Conservation (phyloP, 2,113 vertebrate species). For the western clawed frog (Xenopus tropicalis) region DNA sequence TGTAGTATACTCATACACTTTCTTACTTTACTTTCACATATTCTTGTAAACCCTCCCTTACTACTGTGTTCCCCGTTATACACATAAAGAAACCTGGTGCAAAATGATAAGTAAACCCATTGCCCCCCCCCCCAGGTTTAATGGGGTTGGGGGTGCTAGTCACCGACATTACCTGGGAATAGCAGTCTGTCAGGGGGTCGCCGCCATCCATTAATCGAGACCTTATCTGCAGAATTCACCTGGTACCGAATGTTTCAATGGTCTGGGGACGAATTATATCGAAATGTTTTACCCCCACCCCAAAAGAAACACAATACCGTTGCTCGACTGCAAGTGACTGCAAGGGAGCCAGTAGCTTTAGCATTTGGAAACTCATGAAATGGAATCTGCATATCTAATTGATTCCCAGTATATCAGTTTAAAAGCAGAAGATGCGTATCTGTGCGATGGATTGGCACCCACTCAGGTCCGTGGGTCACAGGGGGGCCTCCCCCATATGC, state of each 20-base stretch:
- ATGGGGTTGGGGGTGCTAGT: neutral
- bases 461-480: slow-evolving; percentile 71
- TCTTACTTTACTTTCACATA: too few species aligned
- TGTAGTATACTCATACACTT: too few species aligned
- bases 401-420: slow-evolving; percentile 77
- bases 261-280: slow-evolving; percentile 55
- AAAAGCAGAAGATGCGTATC: slow-evolving; percentile 78
- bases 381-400: slow-evolving; percentile 80
- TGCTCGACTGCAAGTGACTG: slow-evolving; percentile 59
- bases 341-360: slow-evolving; percentile 63
- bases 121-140: too few species aligned
- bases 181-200: slow-evolving; percentile 3
- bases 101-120: too few species aligned
- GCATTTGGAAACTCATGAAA: slow-evolving; percentile 76
- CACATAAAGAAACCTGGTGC: too few species aligned
- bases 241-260: slow-evolving; percentile 42
- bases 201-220: too few species aligned
- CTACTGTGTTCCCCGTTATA: too few species aligned
- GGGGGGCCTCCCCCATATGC: neutral
- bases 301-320: slow-evolving; percentile 66
- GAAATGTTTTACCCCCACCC: slow-evolving; percentile 33
- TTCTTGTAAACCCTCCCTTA: too few species aligned
- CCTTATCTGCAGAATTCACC: too few species aligned
- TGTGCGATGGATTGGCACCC: slow-evolving; percentile 73
- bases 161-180: slow-evolving; percentile 23